Evolutionary conservation across 2,888 invertebrate genomes (phyloP).

Genomic region (Trachelus iudaicus): DNA sequence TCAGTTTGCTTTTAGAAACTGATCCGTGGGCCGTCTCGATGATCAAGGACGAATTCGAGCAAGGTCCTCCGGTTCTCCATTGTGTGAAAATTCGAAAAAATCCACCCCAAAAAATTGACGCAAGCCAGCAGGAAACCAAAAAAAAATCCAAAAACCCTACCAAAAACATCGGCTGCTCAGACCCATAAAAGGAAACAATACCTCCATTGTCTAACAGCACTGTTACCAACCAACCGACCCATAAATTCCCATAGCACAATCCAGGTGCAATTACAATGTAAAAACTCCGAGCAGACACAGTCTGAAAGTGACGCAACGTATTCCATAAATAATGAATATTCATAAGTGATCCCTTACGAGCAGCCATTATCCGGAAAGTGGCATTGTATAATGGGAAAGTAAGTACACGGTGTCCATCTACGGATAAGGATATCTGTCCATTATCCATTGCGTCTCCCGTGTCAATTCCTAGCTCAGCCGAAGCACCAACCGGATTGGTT

Average conservation of each 20-base stretch:
- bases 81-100: background rate
- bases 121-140: too few species aligned
- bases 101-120: too few species aligned
- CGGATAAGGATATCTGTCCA: background rate
- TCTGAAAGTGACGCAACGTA: background rate
- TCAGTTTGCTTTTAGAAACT: constrained; percentile 14
- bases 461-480: background rate
- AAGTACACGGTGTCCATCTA: background rate
- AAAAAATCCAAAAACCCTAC: background rate
- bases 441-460: background rate
- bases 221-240: background rate
- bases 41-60: background rate
- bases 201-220: background rate
- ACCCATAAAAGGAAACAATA: background rate
- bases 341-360: background rate
- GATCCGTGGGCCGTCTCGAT: background rate
- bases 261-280: background rate
- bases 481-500: background rate
- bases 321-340: background rate
- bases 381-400: background rate
- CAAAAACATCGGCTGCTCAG: background rate
- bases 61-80: background rate
- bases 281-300: background rate
- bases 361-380: background rate
- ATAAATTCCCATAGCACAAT: background rate